Percentiles rank a stretch among this genome's conserved stretches.
phyloP scores from a whole-genome alignment of 2,113 vertebrate species.

The Chionis minor region DNA sequence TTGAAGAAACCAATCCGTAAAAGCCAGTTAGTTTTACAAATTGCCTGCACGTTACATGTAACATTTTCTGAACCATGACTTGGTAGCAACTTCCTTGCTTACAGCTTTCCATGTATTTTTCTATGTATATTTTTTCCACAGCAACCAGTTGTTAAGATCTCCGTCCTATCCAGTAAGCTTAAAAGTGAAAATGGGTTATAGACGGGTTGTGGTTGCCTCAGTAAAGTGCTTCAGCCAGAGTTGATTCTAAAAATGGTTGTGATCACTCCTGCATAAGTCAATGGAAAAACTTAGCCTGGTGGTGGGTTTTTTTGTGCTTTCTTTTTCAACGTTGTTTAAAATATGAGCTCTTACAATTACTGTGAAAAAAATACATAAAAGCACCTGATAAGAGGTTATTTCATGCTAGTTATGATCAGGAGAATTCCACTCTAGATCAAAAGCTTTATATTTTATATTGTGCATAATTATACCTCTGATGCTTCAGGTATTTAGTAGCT shows the following conservation, averaged over 20 bases:
- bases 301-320: background rate
- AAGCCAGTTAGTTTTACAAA: background rate
- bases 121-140: rapidly evolving
- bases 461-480: background rate
- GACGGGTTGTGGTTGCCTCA: background rate
- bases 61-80: background rate
- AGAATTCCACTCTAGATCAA: background rate
- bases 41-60: background rate
- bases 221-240: background rate
- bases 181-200: background rate
- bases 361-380: background rate
- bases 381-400: background rate
- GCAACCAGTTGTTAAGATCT: background rate
- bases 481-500: background rate
- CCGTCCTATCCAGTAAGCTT: background rate
- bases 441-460: background rate
- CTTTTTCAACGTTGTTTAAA: background rate
- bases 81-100: background rate
- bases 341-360: background rate
- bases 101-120: background rate
- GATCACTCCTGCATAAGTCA: background rate
- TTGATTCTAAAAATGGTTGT: background rate
- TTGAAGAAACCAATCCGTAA: background rate
- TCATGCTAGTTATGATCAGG: background rate
- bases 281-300: background rate